Evolutionary conservation across 2,797 vertebrate genomes (phyloP).

Genomic region (Lepilemur ruficaudatus): DNA sequence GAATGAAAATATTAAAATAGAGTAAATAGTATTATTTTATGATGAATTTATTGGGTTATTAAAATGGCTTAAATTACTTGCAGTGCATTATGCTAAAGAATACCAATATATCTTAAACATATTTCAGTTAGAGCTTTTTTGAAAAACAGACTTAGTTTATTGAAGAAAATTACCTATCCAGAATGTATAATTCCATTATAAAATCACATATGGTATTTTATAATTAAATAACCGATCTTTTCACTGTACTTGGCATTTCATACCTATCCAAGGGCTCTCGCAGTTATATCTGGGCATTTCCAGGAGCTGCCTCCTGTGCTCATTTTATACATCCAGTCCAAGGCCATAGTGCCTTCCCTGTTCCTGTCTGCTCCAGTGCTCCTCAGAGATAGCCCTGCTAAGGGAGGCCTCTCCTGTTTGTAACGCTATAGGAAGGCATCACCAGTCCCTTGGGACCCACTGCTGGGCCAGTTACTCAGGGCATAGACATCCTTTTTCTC

Average conservation of each 20-base stretch:
- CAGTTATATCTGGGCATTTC: background rate
- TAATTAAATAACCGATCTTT: background rate
- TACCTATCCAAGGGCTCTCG: background rate
- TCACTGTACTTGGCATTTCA: background rate
- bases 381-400: background rate
- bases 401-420: background rate
- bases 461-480: background rate
- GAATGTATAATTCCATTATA: background rate
- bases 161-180: slow-evolving; percentile 19
- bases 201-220: background rate
- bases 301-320: background rate
- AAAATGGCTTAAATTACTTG: background rate
- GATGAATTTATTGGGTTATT: background rate
- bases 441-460: rapidly evolving
- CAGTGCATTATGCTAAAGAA: background rate
- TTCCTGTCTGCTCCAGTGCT: background rate
- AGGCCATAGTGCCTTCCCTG: background rate
- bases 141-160: background rate
- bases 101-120: background rate
- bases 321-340: background rate
- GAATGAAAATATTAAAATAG: slow-evolving; percentile 23
- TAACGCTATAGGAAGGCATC: background rate
- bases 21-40: background rate
- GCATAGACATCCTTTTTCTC: background rate
- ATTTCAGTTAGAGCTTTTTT: background rate